phyloP scores from a whole-genome alignment of 2,113 vertebrate species.

The Haliaeetus leucogaster region DNA sequence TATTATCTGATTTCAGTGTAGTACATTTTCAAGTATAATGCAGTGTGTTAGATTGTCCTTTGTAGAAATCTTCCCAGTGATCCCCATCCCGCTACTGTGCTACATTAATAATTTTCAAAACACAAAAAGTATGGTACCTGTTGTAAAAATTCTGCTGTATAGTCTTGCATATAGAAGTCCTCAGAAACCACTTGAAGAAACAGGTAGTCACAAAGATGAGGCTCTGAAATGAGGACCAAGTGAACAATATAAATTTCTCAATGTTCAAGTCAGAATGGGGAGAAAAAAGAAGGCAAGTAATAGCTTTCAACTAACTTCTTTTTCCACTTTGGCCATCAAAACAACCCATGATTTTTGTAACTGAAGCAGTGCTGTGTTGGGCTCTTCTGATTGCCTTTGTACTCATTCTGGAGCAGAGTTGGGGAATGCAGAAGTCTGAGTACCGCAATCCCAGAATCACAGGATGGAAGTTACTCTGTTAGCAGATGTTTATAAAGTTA shows the following conservation, averaged over 20 bases:
- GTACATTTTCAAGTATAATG: background rate
- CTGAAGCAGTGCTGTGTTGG: background rate
- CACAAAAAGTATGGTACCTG: background rate
- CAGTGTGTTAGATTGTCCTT: background rate
- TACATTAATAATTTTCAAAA: background rate
- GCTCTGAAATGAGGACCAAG: background rate
- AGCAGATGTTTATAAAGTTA: slow-evolving; percentile 5
- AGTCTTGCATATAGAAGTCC: background rate
- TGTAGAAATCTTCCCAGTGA: background rate
- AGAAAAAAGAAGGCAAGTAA: background rate
- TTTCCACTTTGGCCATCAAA: background rate
- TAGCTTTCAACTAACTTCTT: background rate
- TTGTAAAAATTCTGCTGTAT: background rate
- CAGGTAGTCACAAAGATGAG: background rate
- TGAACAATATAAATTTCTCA: background rate
- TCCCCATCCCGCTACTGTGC: background rate
- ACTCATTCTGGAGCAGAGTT: background rate
- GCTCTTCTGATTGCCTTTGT: background rate
- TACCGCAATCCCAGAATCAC: background rate
- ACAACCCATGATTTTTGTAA: background rate
- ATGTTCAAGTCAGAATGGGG: background rate
- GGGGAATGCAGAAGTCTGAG: background rate
- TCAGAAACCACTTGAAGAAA: background rate
- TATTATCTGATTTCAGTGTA: background rate
- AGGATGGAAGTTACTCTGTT: background rate